Conservation (phyloP, 2,888 invertebrate genomes). For the Myathropa florea region DNA sequence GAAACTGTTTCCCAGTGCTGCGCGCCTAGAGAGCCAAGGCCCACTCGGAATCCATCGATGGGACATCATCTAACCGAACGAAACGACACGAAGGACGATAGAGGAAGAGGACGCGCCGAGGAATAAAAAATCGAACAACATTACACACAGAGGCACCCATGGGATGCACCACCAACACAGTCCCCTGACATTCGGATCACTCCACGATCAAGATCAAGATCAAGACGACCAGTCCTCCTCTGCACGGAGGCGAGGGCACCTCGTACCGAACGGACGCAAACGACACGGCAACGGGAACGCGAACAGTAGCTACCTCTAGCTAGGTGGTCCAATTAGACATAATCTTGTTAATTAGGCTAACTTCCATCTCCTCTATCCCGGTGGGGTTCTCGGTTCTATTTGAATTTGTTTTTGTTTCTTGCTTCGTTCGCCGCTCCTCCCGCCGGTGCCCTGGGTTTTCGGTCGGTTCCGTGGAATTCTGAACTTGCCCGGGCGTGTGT, state of each 20-base stretch:
- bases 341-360: slow-evolving; percentile 79
- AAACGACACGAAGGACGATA: slow-evolving; percentile 35
- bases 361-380: slow-evolving; percentile 65
- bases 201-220: slow-evolving; percentile 70
- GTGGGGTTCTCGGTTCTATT: slow-evolving; percentile 45
- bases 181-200: slow-evolving; percentile 70
- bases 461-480: slow-evolving; percentile 55
- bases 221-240: slow-evolving; percentile 36
- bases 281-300: slow-evolving; percentile 16
- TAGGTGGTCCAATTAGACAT: slow-evolving; percentile 80
- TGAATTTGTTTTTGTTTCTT: slow-evolving; percentile 51
- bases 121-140: slow-evolving; percentile 49
- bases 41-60: slow-evolving; percentile 28
- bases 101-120: not conserved
- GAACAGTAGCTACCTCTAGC: slow-evolving; percentile 70
- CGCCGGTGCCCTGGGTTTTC: not conserved
- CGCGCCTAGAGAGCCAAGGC: slow-evolving; percentile 2
- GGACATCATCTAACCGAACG: slow-evolving; percentile 40
- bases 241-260: slow-evolving; percentile 43
- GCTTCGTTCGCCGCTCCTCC: too few relatives aligned
- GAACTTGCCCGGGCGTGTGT: slow-evolving; percentile 16
- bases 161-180: slow-evolving; percentile 67
- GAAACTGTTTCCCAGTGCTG: slow-evolving; percentile 40
- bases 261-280: too few relatives aligned
- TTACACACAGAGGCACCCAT: slow-evolving; percentile 48